Evolutionary conservation across 2,888 invertebrate species (phyloP), one percentile per base, ranked within the genome.

Genomic region (Sepioteuthis lessoniana): DNA sequence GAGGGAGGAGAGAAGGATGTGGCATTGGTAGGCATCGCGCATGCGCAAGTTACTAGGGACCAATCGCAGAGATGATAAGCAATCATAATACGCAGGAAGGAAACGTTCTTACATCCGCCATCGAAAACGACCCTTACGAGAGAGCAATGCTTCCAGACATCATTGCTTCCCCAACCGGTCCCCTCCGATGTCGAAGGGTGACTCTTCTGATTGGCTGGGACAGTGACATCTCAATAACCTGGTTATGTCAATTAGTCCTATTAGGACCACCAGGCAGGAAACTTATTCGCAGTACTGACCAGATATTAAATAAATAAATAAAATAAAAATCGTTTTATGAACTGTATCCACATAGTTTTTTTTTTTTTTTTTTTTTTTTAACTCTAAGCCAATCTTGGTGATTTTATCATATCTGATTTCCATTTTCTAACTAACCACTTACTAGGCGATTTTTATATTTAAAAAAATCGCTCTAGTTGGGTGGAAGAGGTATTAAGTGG

Each of bases 221-320:
- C 35, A 76, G 76, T 35, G 76, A 76, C 76, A 76, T 76, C 76
- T 76, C n/a, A 76, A 76, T 35, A 76, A 76, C n/a, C 35, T 35
- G n/a, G 76, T 76, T 76, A 76, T 76, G 76, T 76, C 76, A 76
- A 76, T 76, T 76, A 76, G 76, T 76, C 76, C 16, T 76, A 76
- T 76, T 76, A 35, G 19, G 76, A 21, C 76, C 35, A 76, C 31
- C 76, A 76, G 76, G 35, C 76, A 76, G 76, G 76, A 76, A 76
- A 35, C n/a, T 13, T 76, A n/a, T 35, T 76, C 35, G n/a, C 8
- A 10, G 76, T n/a, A 76, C n/a, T 76, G 76, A 76, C n/a, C 35
- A 76, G 76, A 76, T 76, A 19, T 76, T 76, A n/a, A 35, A 76
- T n/a, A 76, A 55, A 55, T 55, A 19, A 19, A 47, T 13, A 47